Evolutionary conservation across 2,113 vertebrate species (phyloP), one percentile per base, ranked within the genome.

Genomic region (Alosa alosa): DNA sequence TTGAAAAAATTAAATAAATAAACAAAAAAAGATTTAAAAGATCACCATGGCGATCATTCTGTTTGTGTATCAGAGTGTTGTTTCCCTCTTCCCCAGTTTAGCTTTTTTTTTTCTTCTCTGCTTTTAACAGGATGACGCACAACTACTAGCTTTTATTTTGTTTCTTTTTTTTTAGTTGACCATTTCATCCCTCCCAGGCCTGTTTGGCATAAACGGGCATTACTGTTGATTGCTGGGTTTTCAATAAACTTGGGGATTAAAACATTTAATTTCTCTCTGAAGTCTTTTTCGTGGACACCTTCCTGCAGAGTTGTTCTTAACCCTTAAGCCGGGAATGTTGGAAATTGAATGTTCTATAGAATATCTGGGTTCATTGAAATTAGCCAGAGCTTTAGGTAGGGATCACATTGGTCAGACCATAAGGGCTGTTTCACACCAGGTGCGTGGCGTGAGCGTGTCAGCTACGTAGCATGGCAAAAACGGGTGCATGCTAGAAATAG

Each of bases 211-310:
- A 84, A 46, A 83, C 41, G 20, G 72, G 64, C 36, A 17, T 52
- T 41, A 57, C 82, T 57, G 49, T 81, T 64, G 68, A 81, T 50
- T 83, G 86, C 83, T 84, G 82, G 82, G 81, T 84, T 84, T 87
- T 84, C 83, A 87, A 84, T 87, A 87, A 87, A 86, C 84, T 84
- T 84, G 86, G 75, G 86, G 83, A 87, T 81, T 87, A 45, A 55
- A 75, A 25, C 6, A 78, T 31, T 31, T 68, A 11, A 10, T 31
- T 8, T 78, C 25, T 17, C 72, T 39, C 15, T 78, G 6, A 4
- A 3, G 25, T 6, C 31, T 15, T 13, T 78, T 78, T 78, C 31
- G 13, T 78, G 55, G 55, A 60, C 4, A 60, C 41, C 41, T 44
- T 44, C 41, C 4, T 0, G 41, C 41, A 41, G 41, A 2, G 41